phyloP scores from a whole-genome alignment of 2,797 vertebrate species.

The Propithecus deckenii region DNA sequence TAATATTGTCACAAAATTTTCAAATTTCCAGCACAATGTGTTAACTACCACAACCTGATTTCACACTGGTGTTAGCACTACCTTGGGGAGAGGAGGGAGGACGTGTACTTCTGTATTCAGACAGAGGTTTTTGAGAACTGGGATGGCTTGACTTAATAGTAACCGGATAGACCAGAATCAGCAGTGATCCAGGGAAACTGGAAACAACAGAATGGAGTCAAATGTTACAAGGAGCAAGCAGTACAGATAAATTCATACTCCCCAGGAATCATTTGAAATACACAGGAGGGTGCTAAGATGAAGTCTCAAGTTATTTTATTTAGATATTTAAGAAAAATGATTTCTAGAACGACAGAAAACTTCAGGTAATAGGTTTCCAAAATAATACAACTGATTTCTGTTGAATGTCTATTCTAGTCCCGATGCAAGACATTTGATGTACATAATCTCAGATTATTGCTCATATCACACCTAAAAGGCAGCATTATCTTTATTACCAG shows the following conservation, averaged over 20 bases:
- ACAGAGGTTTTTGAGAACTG: neutral
- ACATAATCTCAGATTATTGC: neutral
- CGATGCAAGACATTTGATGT: neutral
- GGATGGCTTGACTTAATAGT: neutral
- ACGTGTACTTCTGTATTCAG: neutral
- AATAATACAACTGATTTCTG: neutral
- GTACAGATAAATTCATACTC: neutral
- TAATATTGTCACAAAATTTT: neutral
- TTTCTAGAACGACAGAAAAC: neutral
- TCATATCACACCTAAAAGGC: neutral
- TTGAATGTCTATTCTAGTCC: neutral
- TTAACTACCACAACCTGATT: neutral
- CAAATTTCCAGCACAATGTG: neutral
- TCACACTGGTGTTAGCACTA: neutral
- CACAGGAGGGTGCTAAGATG: neutral
- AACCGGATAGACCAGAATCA: neutral
- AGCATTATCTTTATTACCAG: conserved; percentile 8
- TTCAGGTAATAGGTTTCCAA: neutral
- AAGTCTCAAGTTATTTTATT: neutral
- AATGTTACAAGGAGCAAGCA: neutral
- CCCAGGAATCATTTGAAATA: neutral
- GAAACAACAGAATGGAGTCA: neutral
- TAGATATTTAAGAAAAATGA: conserved; percentile 11
- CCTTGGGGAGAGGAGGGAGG: neutral
- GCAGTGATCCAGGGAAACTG: neutral